Percentiles rank a stretch among this genome's conserved stretches.
Conservation (phyloP, 2,797 vertebrate species). For the Bucorvus abyssinicus region DNA sequence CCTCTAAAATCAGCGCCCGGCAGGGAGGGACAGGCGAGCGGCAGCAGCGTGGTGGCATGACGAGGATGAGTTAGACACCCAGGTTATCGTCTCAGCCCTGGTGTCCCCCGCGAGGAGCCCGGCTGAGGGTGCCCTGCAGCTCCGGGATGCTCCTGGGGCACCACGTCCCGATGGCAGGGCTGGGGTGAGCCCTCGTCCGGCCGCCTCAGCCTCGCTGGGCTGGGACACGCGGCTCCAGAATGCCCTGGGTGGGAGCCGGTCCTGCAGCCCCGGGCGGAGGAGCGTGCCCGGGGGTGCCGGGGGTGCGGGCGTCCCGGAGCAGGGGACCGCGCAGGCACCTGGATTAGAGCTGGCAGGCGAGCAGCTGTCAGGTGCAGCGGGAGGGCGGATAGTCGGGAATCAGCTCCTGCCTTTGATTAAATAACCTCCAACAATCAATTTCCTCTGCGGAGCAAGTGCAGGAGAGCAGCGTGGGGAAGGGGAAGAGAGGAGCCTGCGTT, state of each 20-base stretch:
- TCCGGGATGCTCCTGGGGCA: not conserved
- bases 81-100: not conserved
- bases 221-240: not conserved
- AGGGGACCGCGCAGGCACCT: accelerated
- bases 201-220: not conserved
- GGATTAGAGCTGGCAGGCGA: not conserved
- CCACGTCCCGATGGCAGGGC: not conserved
- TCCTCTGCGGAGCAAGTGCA: not conserved
- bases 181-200: not conserved
- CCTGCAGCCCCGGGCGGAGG: not conserved
- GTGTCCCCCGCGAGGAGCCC: accelerated
- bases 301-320: not conserved
- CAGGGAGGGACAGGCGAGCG: not conserved
- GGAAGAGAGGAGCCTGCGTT: not conserved
- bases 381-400: not conserved
- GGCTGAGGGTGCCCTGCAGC: not conserved
- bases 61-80: not conserved
- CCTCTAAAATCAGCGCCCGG: not conserved
- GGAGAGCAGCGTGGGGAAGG: not conserved
- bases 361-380: not conserved
- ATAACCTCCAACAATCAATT: not conserved
- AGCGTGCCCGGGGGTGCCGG: not conserved
- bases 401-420: not conserved
- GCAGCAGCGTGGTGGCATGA: accelerated
- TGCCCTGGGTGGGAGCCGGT: not conserved